These are phyloP conservation scores for Columba guinea DNA, from an alignment of 2,797 vertebrate species.

Conservation along the genomic window DNA sequence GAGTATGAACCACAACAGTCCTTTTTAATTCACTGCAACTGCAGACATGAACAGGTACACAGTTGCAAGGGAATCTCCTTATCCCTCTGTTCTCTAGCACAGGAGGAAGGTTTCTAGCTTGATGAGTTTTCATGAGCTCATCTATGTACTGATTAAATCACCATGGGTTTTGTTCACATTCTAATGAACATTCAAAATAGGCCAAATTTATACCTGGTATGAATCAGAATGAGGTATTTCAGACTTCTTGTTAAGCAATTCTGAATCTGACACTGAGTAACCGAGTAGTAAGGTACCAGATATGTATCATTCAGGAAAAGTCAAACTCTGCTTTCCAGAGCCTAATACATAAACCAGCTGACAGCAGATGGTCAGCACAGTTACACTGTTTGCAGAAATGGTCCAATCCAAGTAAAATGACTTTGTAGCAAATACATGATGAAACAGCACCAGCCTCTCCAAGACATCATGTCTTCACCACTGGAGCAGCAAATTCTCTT, in stretches of 20 bases:
- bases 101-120: background rate
- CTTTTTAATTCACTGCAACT: background rate
- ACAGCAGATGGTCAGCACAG: background rate
- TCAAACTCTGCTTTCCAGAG: background rate
- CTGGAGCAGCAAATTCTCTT: constrained; percentile 18
- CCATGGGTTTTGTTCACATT: background rate
- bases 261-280: background rate
- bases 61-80: background rate
- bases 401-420: background rate
- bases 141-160: background rate
- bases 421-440: background rate
- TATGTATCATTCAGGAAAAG: background rate
- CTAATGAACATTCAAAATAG: background rate
- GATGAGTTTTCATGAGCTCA: background rate
- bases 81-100: background rate
- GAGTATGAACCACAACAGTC: background rate
- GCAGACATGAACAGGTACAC: background rate
- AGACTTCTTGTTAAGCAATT: background rate
- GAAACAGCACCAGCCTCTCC: background rate
- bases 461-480: background rate
- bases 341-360: background rate
- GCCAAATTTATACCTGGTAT: background rate
- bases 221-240: background rate
- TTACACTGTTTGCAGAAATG: background rate
- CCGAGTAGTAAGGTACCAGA: background rate